These are phyloP conservation scores for Cryptoblepharus egeriae DNA, from an alignment of 2,797 vertebrate genomes.

Conservation along the genomic window DNA sequence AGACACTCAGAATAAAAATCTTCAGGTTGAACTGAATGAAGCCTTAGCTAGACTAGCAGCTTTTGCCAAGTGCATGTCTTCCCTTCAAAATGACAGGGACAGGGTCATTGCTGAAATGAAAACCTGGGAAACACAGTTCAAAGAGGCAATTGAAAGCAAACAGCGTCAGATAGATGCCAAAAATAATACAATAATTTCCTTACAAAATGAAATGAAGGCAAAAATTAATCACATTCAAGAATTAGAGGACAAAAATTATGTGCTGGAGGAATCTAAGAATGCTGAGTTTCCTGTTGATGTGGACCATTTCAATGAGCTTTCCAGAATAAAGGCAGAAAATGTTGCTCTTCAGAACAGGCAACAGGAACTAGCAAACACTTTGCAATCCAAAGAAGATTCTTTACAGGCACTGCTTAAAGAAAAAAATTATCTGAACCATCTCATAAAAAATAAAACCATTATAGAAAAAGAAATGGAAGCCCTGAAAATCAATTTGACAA, in stretches of 20 bases:
- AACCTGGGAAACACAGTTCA: slow-evolving; percentile 80
- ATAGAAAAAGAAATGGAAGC: slow-evolving; percentile 74
- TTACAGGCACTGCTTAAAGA: slow-evolving; percentile 77
- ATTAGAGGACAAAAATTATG: slow-evolving; percentile 70
- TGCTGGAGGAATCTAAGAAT: slow-evolving; percentile 77
- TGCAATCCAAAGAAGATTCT: slow-evolving; percentile 74
- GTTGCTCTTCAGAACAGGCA: slow-evolving; percentile 70
- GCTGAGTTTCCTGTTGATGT: slow-evolving; percentile 78
- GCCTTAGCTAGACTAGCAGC: slow-evolving; percentile 78
- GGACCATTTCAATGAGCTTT: slow-evolving; percentile 80
- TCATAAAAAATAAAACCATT: slow-evolving; percentile 73
- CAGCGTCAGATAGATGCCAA: slow-evolving; percentile 84
- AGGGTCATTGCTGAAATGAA: slow-evolving; percentile 72
- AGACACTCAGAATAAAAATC: slow-evolving; percentile 76
- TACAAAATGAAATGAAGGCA: slow-evolving; percentile 80
- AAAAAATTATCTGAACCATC: slow-evolving; percentile 72
- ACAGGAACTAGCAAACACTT: slow-evolving; percentile 70
- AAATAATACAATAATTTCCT: slow-evolving; percentile 75
- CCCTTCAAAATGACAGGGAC: slow-evolving; percentile 73
- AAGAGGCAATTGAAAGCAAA: slow-evolving; percentile 82
- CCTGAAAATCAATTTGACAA: slow-evolving; percentile 69
- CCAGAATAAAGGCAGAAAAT: slow-evolving; percentile 81
- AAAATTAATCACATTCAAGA: slow-evolving; percentile 79
- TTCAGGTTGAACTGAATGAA: slow-evolving; percentile 78
- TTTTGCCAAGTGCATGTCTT: slow-evolving; percentile 74